phyloP scores from a whole-genome alignment of 2,888 invertebrate species.

The Monoplex corrugatus region DNA sequence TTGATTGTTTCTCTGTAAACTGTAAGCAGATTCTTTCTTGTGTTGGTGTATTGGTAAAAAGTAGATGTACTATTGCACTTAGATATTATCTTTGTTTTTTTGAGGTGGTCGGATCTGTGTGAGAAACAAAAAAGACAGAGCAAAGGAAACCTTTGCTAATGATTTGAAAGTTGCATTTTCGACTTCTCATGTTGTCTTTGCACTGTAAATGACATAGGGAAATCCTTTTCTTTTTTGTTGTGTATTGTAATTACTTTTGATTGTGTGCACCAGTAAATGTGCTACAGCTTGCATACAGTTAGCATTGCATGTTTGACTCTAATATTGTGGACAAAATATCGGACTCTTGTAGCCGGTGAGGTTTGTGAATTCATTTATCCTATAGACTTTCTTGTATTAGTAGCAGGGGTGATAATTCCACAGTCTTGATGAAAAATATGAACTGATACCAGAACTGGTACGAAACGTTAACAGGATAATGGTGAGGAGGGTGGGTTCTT shows the following conservation, averaged over 20 bases:
- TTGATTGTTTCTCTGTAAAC: conserved; percentile 16
- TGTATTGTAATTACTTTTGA: conserved; percentile 39
- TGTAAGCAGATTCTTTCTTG: conserved; percentile 41
- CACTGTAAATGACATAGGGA: conserved; percentile 14
- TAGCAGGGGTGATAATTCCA: conserved; percentile 23
- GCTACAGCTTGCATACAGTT: conserved; percentile 39
- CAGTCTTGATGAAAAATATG: neutral
- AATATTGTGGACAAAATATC: conserved; percentile 42
- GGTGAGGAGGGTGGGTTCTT: no score
- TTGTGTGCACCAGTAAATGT: conserved; percentile 44
- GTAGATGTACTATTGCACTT: conserved; percentile 17
- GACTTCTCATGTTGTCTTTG: conserved; percentile 31
- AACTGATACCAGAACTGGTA: neutral
- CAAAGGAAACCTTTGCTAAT: neutral
- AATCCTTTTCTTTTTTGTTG: neutral
- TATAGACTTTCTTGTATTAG: conserved; percentile 20
- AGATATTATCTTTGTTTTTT: conserved; percentile 14
- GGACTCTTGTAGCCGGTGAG: conserved; percentile 3
- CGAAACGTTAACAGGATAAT: no score
- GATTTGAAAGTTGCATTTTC: neutral
- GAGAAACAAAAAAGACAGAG: conserved; percentile 6
- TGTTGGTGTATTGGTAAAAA: conserved; percentile 31
- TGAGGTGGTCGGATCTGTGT: conserved; percentile 18
- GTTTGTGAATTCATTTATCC: conserved; percentile 30
- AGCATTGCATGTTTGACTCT: conserved; percentile 37